phyloP scores from a whole-genome alignment of 2,113 vertebrate species.

The Sinocyclocheilus maitianheensis region DNA sequence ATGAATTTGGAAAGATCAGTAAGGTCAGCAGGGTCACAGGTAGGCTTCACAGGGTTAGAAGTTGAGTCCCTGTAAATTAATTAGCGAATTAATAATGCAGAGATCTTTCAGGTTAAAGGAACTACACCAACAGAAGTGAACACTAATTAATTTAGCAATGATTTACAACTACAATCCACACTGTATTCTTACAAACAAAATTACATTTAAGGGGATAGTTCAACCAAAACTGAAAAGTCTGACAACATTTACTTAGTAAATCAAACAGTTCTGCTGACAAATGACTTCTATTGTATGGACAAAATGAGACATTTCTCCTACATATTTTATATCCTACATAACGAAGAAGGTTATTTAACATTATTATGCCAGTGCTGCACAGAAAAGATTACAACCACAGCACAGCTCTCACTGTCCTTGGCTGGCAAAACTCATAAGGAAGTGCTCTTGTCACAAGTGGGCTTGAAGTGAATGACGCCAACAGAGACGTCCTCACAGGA shows the following conservation, averaged over 20 bases:
- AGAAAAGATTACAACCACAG: conserved; percentile 11
- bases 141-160: conserved; percentile 7
- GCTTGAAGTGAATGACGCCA: conserved; percentile 54
- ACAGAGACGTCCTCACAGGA: conserved; percentile 47
- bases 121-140: conserved; percentile 26
- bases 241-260: too few relatives aligned
- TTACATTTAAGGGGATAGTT: background rate
- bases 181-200: background rate
- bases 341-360: background rate
- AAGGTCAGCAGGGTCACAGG: conserved; percentile 28
- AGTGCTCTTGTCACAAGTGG: conserved; percentile 55
- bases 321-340: background rate
- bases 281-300: too few relatives aligned
- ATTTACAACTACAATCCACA: background rate
- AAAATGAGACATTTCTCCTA: too few relatives aligned
- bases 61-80: conserved; percentile 27
- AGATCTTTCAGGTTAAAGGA: background rate
- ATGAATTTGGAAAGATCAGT: conserved; percentile 38
- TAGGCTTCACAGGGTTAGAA: conserved; percentile 46
- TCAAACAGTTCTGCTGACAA: too few relatives aligned
- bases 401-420: conserved; percentile 49
- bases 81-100: conserved; percentile 7
- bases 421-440: conserved; percentile 46
- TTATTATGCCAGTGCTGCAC: background rate
- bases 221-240: background rate